Base-by-base conservation (phyloP, 2,113 vertebrate species). In the Ornithorhynchus anatinus region DNA sequence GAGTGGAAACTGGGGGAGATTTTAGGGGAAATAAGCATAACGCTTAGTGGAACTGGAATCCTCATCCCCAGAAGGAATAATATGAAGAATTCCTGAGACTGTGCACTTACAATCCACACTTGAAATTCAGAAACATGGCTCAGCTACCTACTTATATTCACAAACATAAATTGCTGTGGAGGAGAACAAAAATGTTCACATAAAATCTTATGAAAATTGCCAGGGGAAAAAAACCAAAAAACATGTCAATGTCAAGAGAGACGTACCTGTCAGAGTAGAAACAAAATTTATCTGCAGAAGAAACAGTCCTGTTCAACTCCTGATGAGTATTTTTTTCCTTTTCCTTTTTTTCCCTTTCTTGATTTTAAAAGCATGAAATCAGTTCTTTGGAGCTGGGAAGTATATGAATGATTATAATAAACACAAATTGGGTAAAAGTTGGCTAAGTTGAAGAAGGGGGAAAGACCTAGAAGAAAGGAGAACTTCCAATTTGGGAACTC, bases 181-280 rank as follows among this genome's bases (percentile, higher is more conserved):
- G 23, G 48, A 59, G n/a, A n/a, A n/a, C n/a, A n/a, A n/a, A 63
- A 39, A 10, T 52, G 25, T 39, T 76, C n/a, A 22, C 19, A 11
- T 4, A 13, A 61, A 81, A 71, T 64, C 69, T 50, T 77, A 75
- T 75, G 79, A 73, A 72, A 81, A 53, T 36, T 71, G 43, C 53
- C 29, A 48, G 22, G 35, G 23, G 36, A 44, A n/a, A 27, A 44
- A 40, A 33, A n/a, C 23, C 10, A 35, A 54, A 50, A 77, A 48
- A 52, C 14, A 5, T 43, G n/a, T 64, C 35, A 47, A 22, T 44
- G 52, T 56, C 32, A 53, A 51, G 19, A 35, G 44, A 33, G 39
- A 36, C 19, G n/a, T 19, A 5, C 27, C 80, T 75, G 27, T 56
- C 6, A 43, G 16, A 47, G 33, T 58, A 59, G 48, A 58, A 72